Evolutionary conservation across 2,797 vertebrate species (phyloP).

Genomic region (Philypnodon macrostomus): DNA sequence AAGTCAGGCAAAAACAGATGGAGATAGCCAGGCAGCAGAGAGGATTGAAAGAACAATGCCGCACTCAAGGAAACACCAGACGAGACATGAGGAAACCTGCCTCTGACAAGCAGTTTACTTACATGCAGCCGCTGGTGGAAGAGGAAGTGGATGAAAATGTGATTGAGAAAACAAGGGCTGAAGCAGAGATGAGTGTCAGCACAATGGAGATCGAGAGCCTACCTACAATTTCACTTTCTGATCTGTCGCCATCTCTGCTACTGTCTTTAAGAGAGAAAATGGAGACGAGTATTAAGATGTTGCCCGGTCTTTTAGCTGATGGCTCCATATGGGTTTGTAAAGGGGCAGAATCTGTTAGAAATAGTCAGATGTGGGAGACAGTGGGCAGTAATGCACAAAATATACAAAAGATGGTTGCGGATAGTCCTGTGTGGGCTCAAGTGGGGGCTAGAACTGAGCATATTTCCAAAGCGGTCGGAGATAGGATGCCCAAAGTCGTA

Average conservation of each 20-base stretch:
- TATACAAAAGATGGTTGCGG: slow-evolving; percentile 50
- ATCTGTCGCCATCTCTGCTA: slow-evolving; percentile 58
- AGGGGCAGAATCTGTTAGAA: slow-evolving; percentile 45
- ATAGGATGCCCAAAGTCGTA: slow-evolving; percentile 50
- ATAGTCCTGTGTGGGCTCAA: slow-evolving; percentile 56
- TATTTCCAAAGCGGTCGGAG: slow-evolving; percentile 53
- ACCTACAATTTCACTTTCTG: slow-evolving; percentile 42
- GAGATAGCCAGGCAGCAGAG: slow-evolving; percentile 49
- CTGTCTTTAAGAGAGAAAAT: slow-evolving; percentile 52
- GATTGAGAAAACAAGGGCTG: slow-evolving; percentile 61
- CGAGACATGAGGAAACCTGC: slow-evolving; percentile 21
- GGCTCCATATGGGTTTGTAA: slow-evolving; percentile 47
- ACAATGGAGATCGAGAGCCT: slow-evolving; percentile 46
- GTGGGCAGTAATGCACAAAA: slow-evolving; percentile 44
- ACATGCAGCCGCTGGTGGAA: slow-evolving; percentile 65
- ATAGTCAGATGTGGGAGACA: slow-evolving; percentile 53
- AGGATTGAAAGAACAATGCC: slow-evolving; percentile 16
- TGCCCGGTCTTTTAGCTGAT: slow-evolving; percentile 62
- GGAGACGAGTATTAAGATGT: slow-evolving; percentile 23
- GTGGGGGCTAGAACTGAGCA: slow-evolving; percentile 46
- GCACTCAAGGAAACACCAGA: slow-evolving; percentile 3
- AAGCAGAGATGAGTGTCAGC: slow-evolving; percentile 65
- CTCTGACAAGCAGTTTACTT: slow-evolving; percentile 23
- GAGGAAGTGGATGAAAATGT: slow-evolving; percentile 59
- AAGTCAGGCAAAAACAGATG: slow-evolving; percentile 61